Conservation (phyloP, 2,888 invertebrate species). For the Alloplasta piceator region DNA sequence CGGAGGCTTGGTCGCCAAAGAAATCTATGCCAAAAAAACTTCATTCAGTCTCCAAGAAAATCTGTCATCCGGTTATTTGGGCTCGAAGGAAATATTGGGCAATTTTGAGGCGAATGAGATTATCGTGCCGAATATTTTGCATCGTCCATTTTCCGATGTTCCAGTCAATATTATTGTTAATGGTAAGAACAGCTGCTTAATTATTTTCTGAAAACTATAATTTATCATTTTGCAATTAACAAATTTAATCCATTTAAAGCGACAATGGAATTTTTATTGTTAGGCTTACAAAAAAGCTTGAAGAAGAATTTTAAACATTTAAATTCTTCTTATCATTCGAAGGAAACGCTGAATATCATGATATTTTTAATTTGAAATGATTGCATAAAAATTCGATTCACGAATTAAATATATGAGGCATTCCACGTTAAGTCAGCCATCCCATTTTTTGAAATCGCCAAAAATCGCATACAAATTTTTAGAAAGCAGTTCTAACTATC, state of each 20-base stretch:
- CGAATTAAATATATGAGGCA: too few relatives aligned
- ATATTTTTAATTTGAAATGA: slow-evolving; percentile 6
- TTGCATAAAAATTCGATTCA: too few relatives aligned
- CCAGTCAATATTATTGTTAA: slow-evolving; percentile 76
- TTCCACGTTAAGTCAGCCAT: too few relatives aligned
- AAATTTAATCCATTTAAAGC: too few relatives aligned
- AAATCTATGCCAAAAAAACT: slow-evolving; percentile 81
- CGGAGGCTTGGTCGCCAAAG: slow-evolving; percentile 62
- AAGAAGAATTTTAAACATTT: too few relatives aligned
- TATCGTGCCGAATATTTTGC: slow-evolving; percentile 70
- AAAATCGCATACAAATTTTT: too few relatives aligned
- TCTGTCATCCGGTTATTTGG: slow-evolving; percentile 47
- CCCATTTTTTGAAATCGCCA: too few relatives aligned
- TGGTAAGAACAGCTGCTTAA: slow-evolving; percentile 72
- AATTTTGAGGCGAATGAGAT: slow-evolving; percentile 69
- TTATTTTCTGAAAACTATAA: neutral
- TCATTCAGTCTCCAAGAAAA: slow-evolving; percentile 54
- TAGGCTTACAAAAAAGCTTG: too few relatives aligned
- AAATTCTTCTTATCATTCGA: too few relatives aligned
- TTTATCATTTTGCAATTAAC: too few relatives aligned
- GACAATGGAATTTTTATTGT: too few relatives aligned
- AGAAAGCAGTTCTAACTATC: too few relatives aligned
- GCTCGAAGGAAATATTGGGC: slow-evolving; percentile 55
- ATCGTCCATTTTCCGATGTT: slow-evolving; percentile 61
- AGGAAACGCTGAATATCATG: neutral